Conservation (phyloP, 2,888 invertebrate genomes). For the Nysson spinosus region DNA sequence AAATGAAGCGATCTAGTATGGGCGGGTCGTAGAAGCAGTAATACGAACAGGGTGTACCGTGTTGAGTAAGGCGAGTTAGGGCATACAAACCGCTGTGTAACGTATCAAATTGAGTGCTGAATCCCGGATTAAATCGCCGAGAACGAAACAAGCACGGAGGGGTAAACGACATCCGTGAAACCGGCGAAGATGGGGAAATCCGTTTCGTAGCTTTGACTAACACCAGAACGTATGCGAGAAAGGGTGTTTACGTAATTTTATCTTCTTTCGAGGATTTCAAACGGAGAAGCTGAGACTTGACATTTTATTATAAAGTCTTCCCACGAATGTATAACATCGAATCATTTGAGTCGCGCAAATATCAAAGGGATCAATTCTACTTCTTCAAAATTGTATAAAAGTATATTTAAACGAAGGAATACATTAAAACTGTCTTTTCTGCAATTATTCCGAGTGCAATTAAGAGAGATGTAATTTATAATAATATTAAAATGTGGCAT, state of each 20-base stretch:
- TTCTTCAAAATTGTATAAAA: no score
- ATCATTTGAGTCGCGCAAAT: no score
- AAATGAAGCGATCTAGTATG: constrained; percentile 51
- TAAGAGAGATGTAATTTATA: no score
- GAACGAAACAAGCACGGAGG: constrained; percentile 53
- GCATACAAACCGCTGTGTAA: constrained; percentile 73
- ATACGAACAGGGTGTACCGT: constrained; percentile 56
- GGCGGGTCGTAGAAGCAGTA: constrained; percentile 50
- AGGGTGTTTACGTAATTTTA: constrained; percentile 13
- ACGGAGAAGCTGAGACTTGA: no score
- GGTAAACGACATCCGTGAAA: constrained; percentile 45
- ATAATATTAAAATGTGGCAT: no score
- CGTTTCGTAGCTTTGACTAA: constrained; percentile 33
- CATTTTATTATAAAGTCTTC: no score
- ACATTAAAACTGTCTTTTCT: no score
- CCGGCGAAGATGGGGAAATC: constrained; percentile 49
- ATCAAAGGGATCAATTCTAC: no score
- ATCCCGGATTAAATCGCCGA: constrained; percentile 75
- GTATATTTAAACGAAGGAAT: no score
- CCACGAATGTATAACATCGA: no score
- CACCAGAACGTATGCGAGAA: constrained; percentile 18
- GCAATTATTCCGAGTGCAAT: no score
- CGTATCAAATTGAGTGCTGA: constrained; percentile 77
- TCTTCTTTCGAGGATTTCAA: no score
- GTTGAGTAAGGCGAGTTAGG: constrained; percentile 62